Conservation (phyloP, 1,140 invertebrate genomes). For the Aplysia californica region DNA sequence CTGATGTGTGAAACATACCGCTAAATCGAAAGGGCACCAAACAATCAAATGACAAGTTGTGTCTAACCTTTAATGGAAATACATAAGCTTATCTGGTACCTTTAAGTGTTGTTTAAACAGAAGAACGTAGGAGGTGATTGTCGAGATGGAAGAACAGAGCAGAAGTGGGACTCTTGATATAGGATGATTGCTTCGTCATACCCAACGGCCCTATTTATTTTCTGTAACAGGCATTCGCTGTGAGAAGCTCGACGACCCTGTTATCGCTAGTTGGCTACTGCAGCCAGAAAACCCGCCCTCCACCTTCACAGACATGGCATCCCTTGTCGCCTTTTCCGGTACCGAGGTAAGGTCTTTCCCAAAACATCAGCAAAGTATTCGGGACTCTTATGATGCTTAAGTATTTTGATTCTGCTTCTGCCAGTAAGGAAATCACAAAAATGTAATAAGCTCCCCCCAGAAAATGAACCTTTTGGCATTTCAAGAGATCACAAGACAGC, state of each 20-base stretch:
- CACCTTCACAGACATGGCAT: conserved; percentile 40
- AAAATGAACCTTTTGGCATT: neutral
- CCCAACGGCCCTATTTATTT: neutral
- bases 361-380: no score
- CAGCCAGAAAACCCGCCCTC: conserved; percentile 49
- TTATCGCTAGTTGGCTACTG: conserved; percentile 52
- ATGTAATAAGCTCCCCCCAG: no score
- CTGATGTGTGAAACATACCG: no score
- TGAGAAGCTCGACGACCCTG: conserved; percentile 43
- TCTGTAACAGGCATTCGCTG: neutral
- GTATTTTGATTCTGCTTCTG: no score
- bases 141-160: neutral
- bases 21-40: neutral
- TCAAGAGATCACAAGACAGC: no score
- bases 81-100: neutral
- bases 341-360: neutral
- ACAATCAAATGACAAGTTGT: neutral
- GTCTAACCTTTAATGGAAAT: neutral
- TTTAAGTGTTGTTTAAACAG: neutral
- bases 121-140: neutral
- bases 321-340: neutral
- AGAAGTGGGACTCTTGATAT: neutral
- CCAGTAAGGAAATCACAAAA: no score
- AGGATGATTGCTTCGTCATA: neutral
- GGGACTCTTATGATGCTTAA: no score